Evolutionary conservation across 2,113 vertebrate genomes (phyloP), one percentile per base, ranked within the genome.

Genomic region (Motacilla tschutschensis): DNA sequence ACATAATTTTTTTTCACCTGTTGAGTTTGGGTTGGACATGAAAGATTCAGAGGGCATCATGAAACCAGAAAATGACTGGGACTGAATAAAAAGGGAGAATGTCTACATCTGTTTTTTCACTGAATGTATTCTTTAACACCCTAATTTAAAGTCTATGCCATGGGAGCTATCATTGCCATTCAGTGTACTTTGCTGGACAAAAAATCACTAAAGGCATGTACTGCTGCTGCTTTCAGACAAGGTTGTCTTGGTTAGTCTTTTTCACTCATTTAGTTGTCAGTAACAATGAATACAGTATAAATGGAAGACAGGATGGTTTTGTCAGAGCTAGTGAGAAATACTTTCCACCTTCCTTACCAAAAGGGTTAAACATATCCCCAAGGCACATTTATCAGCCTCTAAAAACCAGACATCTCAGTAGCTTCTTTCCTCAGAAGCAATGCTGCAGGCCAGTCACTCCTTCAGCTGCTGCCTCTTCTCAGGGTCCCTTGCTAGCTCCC

Each of bases 261-360:
- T 57, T 74, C 14, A 38, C 17, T 69, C 29, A n/a, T 70, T 79
- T n/a, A 53, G 8, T 12, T n/a, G n/a, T 50, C 53, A 85, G 17
- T 58, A 55, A 36, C 8, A 22, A 55, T 43, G 11, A 89, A 71
- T 36, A 60, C 3, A 55, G 19, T 14, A 53, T 6, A 51, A 35
- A 35, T 19, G 11, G 70, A 87, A 70, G 31, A 31, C 3, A 21
- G 0, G 0, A 14, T 28, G 20, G 4, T 48, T 81, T 33, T 53
- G 14, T 29, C 31, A 66, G 24, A 63, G 29, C 8, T 25, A 43
- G 11, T 16, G 11, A 46, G 40, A 48, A 64, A 77, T 17, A 8
- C 5, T 55, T 48, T 36, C 51, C 16, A 41, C 4, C 1, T 5
- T 35, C 53, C 51, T 44, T 64, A 53, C 22, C 16, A 60, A 63